Evolutionary conservation across 2,888 invertebrate genomes (phyloP), one percentile per base, ranked within the genome.

Genomic region (Cosmia pyralina): DNA sequence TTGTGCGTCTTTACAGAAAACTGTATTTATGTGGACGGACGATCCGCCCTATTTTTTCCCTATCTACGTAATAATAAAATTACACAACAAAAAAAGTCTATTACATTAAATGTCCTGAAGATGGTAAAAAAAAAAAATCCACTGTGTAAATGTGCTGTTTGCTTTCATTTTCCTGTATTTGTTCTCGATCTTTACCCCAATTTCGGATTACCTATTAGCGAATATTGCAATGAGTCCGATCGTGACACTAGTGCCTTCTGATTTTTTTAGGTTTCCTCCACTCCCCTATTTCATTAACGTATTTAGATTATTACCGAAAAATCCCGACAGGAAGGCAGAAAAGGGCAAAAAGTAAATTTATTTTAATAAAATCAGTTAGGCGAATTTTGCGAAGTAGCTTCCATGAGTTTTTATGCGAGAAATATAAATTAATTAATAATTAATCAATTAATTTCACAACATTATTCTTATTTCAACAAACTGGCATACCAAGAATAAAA

Each of bases 181-280:
- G 60, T 65, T 62, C 60, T 52, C 70, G 53, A 81, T 79, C 74
- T 76, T 28, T 65, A 50, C 70, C 67, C 55, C 52, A 69, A 73
- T 79, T 81, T 58, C 44, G 44, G 68, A 79, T 74, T 74, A n/a
- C n/a, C n/a, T n/a, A 79, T 74, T 83, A 55, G 53, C 60, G 41
- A 53, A 68, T 69, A 79, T 83, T 63, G 64, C 70, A 68, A 68
- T 70, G 66, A 53, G 55, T 53, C 59, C 41, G 22, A 70, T 65
- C 44, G 48, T 65, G 58, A 77, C 69, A 59, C 10, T 57, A 53
- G 28, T 22, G 13, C 8, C 11, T 55, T 44, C 15, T 15, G 66
- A n/a, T 57, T 44, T 38, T 46, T 60, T 62, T 78, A 83, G 46
- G 57, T 68, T 82, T 72, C 11, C 28, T 11, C 11, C 15, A 15